Conservation (phyloP, 2,113 vertebrate species). For the Carettochelys insculpta region DNA sequence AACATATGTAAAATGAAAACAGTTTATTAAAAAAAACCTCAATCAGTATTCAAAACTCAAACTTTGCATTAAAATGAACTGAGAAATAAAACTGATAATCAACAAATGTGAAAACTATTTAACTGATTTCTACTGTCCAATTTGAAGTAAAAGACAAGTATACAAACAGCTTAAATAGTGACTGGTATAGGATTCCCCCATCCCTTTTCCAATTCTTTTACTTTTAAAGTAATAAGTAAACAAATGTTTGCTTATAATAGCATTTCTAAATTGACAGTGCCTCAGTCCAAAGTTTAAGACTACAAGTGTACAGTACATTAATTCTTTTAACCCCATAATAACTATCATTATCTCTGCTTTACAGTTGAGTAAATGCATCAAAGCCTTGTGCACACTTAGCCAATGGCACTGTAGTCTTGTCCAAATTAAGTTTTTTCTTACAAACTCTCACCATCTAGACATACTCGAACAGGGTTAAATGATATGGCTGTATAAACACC, state of each 20-base stretch:
- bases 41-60: neutral
- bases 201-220: neutral
- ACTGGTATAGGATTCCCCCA: neutral
- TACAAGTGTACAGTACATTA: neutral
- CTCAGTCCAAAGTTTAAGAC: neutral
- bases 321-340: neutral
- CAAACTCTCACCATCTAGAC: neutral
- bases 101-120: neutral
- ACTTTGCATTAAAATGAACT: rapidly evolving
- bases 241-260: neutral
- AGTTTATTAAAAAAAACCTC: neutral
- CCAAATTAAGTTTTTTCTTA: neutral
- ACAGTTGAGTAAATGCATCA: neutral
- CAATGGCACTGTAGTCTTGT: neutral
- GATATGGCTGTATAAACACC: neutral
- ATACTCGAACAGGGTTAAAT: neutral
- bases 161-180: neutral
- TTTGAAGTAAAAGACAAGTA: neutral
- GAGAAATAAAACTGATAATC: neutral
- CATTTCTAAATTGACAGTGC: neutral
- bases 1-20: neutral
- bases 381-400: neutral
- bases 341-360: neutral
- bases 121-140: neutral
- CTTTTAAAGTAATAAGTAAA: neutral